Percentiles rank a stretch among this genome's conserved stretches.
These are phyloP conservation scores for Arvicanthis niloticus DNA, from an alignment of 2,113 vertebrate species.

Conservation along the genomic window DNA sequence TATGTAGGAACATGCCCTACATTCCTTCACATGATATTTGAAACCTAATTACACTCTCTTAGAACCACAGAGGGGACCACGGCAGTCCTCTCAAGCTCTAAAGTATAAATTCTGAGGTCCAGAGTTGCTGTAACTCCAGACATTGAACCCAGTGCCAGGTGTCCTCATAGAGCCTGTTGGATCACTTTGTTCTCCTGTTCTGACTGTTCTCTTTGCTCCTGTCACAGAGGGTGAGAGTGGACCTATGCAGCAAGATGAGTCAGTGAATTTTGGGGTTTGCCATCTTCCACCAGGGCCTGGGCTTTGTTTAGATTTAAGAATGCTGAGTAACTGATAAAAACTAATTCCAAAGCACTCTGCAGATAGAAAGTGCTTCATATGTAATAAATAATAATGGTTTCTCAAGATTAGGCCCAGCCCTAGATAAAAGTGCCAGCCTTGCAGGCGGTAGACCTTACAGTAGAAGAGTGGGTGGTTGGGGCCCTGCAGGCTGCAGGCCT, in stretches of 20 bases:
- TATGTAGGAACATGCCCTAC: not conserved
- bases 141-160: not conserved
- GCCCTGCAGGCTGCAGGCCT: not conserved
- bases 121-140: not conserved
- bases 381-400: constrained; percentile 76
- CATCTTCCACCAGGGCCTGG: not conserved
- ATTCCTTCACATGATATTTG: not conserved
- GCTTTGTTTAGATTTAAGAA: constrained; percentile 70
- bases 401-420: constrained; percentile 51
- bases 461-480: not conserved
- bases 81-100: not conserved
- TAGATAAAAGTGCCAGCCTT: constrained; percentile 46
- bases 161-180: not conserved
- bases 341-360: constrained; percentile 67
- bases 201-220: not conserved
- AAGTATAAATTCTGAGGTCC: constrained; percentile 39
- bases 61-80: constrained; percentile 2
- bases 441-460: not conserved
- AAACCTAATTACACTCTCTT: constrained; percentile 35
- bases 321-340: constrained; percentile 79
- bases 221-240: not conserved
- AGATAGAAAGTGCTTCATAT: constrained; percentile 73
- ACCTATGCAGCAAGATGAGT: not conserved
- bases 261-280: constrained; percentile 33
- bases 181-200: not conserved